These are phyloP conservation scores for Prenolepis imparis DNA, from an alignment of 2,888 invertebrate species.

Conservation along the genomic window DNA sequence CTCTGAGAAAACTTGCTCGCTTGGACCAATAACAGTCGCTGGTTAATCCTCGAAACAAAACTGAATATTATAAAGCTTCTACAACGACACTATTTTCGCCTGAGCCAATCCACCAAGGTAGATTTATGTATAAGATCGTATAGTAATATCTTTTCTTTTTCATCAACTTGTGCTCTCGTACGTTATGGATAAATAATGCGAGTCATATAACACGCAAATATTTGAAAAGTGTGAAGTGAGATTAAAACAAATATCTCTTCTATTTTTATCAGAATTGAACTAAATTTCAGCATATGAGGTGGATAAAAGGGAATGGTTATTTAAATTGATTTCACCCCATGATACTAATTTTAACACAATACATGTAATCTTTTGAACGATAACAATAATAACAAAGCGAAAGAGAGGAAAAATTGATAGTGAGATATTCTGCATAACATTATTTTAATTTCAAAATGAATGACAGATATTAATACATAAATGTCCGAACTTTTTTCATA, in stretches of 20 bases:
- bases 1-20: constrained; percentile 11
- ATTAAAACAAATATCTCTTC: not conserved
- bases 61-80: not conserved
- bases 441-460: not conserved
- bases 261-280: not conserved
- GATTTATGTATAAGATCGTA: constrained; percentile 5
- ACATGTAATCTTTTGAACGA: not conserved
- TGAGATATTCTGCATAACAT: not conserved
- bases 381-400: not conserved
- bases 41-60: constrained; percentile 9
- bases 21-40: not conserved
- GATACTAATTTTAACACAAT: not conserved
- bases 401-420: not conserved
- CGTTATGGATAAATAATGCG: constrained; percentile 6
- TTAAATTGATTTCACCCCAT: not conserved
- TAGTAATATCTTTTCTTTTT: constrained; percentile 12
- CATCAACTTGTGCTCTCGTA: not conserved
- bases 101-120: not conserved
- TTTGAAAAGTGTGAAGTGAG: not conserved
- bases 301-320: not conserved
- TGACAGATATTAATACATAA: constrained; percentile 18
- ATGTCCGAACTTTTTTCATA: not conserved
- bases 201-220: constrained; percentile 12
- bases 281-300: not conserved
- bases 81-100: not conserved